These are phyloP conservation scores for Hippolais icterina DNA, from an alignment of 2,113 vertebrate genomes.

Conservation along the genomic window DNA sequence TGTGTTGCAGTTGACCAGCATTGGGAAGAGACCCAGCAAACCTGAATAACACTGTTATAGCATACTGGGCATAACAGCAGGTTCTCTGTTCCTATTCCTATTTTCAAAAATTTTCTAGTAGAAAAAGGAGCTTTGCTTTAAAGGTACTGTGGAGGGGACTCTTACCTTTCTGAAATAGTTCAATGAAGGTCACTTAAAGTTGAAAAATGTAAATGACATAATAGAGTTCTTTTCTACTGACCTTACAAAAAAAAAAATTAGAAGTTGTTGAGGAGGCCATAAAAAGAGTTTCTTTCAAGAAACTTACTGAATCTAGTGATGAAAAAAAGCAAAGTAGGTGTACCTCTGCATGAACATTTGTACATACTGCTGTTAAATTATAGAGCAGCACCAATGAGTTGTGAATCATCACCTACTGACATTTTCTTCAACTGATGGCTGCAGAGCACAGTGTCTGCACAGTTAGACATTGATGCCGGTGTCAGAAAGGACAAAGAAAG, in stretches of 20 bases:
- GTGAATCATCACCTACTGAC: conserved; percentile 22
- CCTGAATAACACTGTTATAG: background rate
- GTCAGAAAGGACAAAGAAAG: background rate
- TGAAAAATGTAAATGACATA: background rate
- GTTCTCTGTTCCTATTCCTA: background rate
- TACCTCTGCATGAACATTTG: background rate
- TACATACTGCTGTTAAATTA: background rate
- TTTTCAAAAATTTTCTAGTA: background rate
- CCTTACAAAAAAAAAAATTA: background rate
- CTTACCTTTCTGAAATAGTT: background rate
- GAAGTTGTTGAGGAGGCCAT: background rate
- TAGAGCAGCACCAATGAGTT: background rate
- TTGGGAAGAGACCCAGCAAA: background rate
- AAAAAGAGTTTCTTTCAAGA: background rate
- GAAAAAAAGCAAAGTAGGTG: background rate
- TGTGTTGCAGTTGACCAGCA: background rate
- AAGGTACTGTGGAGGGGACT: background rate
- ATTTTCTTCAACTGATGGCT: background rate
- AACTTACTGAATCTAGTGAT: background rate
- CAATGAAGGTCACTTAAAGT: background rate
- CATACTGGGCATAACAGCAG: background rate
- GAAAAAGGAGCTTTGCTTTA: background rate
- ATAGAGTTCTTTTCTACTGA: background rate
- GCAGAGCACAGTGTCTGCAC: background rate
- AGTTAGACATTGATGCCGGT: background rate